Evolutionary conservation across 1,140 invertebrate species (phyloP), one percentile per base, ranked within the genome.

Genomic region (Copidosoma floridanum): DNA sequence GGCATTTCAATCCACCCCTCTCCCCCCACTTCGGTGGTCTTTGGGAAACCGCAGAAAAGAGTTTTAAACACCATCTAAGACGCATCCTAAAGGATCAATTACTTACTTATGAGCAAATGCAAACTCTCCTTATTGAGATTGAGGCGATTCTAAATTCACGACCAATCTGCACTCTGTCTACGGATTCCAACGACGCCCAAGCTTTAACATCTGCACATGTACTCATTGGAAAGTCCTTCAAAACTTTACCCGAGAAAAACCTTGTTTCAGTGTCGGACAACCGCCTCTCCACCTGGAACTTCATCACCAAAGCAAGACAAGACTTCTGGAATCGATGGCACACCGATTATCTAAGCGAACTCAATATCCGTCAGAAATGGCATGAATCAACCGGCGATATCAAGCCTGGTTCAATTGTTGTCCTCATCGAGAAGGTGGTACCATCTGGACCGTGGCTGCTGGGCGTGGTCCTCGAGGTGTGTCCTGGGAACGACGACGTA

Each of bases 401-500:
- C 53, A 41, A 55, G 23, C 3, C 3, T 26, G 56, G 47, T 43
- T 27, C 35, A 2, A 10, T 50, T 20, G 56, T 58, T 20, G 16
- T 58, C 10, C 8, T 52, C 4, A 37, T 43, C 1, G 58, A 54
- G 3, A 38, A 61, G 27, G 40, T 46, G 24, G 11, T 24, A n/a
- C 65, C 65, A 1, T 64, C n/a, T n/a, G n/a, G n/a, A n/a, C n/a
- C n/a, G n/a, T n/a, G n/a, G n/a, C n/a, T n/a, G n/a, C n/a, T n/a
- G n/a, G n/a, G n/a, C n/a, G n/a, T n/a, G n/a, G n/a, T n/a, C n/a
- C n/a, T n/a, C n/a, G n/a, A n/a, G n/a, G 14, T 57, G 1, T 56
- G 57, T 52, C 66, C 70, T 3, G 69, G 68, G 8, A n/a, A 46
- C 8, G 69, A n/a, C n/a, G n/a, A n/a, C n/a, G n/a, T n/a, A n/a